Percentiles rank a stretch among this genome's conserved stretches.
Conservation (phyloP, 2,888 invertebrate species). For the Biston stratarius region DNA sequence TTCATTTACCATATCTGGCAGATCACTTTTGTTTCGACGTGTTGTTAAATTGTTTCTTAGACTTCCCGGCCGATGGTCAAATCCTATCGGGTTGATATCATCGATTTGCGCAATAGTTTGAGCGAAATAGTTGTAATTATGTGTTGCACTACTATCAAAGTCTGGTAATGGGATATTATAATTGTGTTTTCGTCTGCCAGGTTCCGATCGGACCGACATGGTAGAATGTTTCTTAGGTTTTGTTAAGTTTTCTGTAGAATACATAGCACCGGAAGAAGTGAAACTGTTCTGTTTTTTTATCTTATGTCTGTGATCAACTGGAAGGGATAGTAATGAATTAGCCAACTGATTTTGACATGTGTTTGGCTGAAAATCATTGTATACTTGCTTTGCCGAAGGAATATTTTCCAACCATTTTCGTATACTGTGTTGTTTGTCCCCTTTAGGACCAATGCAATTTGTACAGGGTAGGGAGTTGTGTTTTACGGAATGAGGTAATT, state of each 20-base stretch:
- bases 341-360: constrained; percentile 61
- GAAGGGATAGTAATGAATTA: constrained; percentile 72
- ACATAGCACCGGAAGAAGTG: constrained; percentile 61
- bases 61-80: constrained; percentile 61
- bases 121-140: constrained; percentile 60
- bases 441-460: constrained; percentile 84
- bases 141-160: constrained; percentile 60
- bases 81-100: constrained; percentile 69
- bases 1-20: constrained; percentile 89
- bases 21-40: constrained; percentile 67
- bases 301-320: constrained; percentile 61
- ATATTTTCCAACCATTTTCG: constrained; percentile 92
- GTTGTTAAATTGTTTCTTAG: constrained; percentile 59
- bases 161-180: constrained; percentile 78
- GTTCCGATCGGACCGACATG: constrained; percentile 79
- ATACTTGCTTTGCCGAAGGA: constrained; percentile 77
- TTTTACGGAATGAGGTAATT: constrained; percentile 73
- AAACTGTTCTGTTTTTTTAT: constrained; percentile 76
- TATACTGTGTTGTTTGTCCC: constrained; percentile 91
- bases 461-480: constrained; percentile 80
- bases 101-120: constrained; percentile 67
- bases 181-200: constrained; percentile 61
- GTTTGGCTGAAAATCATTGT: constrained; percentile 62
- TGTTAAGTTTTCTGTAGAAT: constrained; percentile 60
- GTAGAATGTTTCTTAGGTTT: constrained; percentile 66